Conservation (phyloP, 2,797 vertebrate genomes). For the Lepilemur septentrionalis region DNA sequence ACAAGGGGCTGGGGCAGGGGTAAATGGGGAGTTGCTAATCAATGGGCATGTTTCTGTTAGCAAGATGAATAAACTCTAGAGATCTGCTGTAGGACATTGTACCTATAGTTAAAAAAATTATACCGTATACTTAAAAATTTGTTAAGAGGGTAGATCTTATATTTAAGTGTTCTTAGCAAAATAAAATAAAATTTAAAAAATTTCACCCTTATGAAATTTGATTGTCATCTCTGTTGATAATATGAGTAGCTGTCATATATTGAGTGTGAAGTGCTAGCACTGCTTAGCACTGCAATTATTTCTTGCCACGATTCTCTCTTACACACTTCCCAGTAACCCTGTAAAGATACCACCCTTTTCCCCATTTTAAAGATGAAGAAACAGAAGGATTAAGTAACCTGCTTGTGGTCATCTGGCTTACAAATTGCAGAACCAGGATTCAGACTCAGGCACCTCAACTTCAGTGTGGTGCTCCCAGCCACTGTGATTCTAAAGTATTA, state of each 20-base stretch:
- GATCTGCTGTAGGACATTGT: neutral
- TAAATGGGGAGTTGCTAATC: neutral
- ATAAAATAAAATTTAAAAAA: neutral
- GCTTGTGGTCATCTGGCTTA: neutral
- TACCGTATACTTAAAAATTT: no score
- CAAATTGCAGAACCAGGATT: neutral
- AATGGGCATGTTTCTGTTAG: neutral
- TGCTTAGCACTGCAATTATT: neutral
- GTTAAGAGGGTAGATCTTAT: neutral
- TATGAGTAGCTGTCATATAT: neutral
- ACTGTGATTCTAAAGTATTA: neutral
- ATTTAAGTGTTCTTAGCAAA: neutral
- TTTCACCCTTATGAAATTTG: neutral
- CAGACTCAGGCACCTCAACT: neutral
- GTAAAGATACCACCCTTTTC: neutral
- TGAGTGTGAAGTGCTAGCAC: neutral
- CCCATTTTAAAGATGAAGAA: neutral
- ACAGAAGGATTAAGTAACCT: neutral
- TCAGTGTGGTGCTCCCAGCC: neutral
- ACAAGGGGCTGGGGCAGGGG: neutral
- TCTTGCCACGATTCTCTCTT: neutral
- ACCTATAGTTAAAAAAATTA: neutral
- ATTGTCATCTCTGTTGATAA: neutral
- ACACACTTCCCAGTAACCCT: neutral
- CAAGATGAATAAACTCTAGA: neutral